Percentiles rank a stretch among this genome's conserved stretches.
Conservation (phyloP, 2,113 vertebrate genomes). For the Nestor notabilis region DNA sequence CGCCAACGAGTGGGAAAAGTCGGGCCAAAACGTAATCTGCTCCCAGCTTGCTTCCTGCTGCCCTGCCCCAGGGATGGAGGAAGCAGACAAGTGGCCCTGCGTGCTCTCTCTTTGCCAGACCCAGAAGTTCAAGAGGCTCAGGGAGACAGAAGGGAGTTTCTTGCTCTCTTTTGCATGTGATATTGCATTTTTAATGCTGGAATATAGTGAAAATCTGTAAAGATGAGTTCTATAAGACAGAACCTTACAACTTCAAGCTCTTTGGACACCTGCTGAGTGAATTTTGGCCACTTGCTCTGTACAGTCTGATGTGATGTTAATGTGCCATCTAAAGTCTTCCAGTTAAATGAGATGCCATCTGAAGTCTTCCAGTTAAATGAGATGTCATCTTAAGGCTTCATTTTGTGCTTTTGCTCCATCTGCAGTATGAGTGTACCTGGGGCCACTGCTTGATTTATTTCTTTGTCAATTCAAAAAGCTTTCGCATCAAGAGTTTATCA, state of each 20-base stretch:
- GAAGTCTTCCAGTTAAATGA: neutral
- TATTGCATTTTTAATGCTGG: neutral
- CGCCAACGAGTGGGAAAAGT: slow-evolving; percentile 55
- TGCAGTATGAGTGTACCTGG: neutral
- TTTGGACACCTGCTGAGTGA: neutral
- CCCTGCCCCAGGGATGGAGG: slow-evolving; percentile 56
- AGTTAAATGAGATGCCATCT: neutral
- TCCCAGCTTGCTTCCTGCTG: slow-evolving; percentile 57
- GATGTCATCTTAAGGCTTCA: neutral
- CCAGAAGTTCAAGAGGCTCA: slow-evolving; percentile 28
- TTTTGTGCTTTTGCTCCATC: neutral
- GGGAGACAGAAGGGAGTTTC: neutral
- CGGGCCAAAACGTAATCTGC: slow-evolving; percentile 46
- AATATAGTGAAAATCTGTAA: neutral
- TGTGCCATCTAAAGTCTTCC: neutral
- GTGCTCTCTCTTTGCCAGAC: slow-evolving; percentile 13
- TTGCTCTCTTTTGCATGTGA: neutral
- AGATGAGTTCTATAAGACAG: neutral
- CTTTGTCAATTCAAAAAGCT: neutral
- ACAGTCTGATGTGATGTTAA: neutral
- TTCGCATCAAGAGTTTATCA: neutral
- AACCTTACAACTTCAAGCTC: neutral
- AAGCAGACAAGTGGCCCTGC: slow-evolving; percentile 56
- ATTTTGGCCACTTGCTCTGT: neutral
- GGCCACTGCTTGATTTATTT: neutral